Evolutionary conservation across 2,113 vertebrate species (phyloP), one percentile per base, ranked within the genome.

Genomic region (Hemibagrus wyckioides): DNA sequence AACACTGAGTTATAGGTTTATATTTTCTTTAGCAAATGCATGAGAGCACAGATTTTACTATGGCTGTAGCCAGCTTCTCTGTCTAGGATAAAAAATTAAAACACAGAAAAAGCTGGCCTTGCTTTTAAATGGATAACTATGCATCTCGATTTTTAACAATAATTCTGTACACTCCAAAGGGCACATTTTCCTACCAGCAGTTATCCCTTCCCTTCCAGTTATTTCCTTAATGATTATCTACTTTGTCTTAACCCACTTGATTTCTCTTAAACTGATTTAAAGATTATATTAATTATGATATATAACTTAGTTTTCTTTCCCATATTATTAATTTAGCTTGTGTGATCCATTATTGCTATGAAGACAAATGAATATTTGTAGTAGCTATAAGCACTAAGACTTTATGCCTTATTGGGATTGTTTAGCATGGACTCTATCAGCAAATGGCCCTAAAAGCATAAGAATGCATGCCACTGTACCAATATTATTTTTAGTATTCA

Each of bases 61-160:
- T 21, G 41, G 67, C 57, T 86, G 54, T 33, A 84, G n/a, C 85
- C 36, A 75, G 41, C 50, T 77, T 65, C 15, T 83, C 30, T 83
- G 33, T 57, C n/a, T 48, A 52, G 19, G 57, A n/a, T 44, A 76
- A 87, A n/a, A 87, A 71, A 59, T 52, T 3, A 48, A 84, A 67
- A 0, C 13, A 63, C 50, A 73, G 17, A 79, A 28, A 48, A 48
- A 28, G 54, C 33, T 67, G 23, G 21, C 41, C 19, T 80, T 52
- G 7, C 57, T 48, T 85, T 59, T n/a, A 44, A n/a, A 44, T 6
- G 77, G 50, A n/a, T 84, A 87, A 75, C 90, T 89, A 90, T 90
- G 90, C 90, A 90, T 86, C 59, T 79, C 25, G 7, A 80, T 71
- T 52, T 30, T 30, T 67, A 69, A 73, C 36, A 71, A 67, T 85